Conservation (phyloP, 2,888 invertebrate species). For the Epinotia bilunana region DNA sequence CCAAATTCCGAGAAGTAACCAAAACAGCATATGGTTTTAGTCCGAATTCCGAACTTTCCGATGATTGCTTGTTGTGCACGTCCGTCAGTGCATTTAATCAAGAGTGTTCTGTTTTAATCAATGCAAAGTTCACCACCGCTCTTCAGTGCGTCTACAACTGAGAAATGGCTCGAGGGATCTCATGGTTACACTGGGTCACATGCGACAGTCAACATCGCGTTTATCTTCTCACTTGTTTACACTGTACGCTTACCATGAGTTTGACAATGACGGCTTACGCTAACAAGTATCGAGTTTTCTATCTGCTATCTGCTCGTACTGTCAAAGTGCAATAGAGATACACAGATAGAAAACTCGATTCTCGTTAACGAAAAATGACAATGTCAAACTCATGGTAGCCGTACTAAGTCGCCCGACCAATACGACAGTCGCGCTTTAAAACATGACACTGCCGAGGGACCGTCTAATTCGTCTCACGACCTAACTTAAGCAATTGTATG, state of each 20-base stretch:
- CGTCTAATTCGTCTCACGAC: background rate
- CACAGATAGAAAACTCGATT: no score
- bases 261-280: no score
- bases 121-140: background rate
- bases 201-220: background rate
- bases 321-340: no score
- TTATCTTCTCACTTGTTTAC: background rate
- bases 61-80: background rate
- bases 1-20: background rate
- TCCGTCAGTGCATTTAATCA: background rate
- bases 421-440: background rate
- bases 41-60: background rate
- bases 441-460: background rate
- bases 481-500: background rate
- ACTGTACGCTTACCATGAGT: no score
- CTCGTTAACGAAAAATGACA: no score
- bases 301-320: no score
- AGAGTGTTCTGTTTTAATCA: background rate
- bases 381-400: no score
- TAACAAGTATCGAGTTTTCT: no score
- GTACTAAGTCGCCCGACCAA: background rate
- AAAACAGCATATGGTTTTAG: background rate
- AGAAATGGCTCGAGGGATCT: background rate
- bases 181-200: background rate
- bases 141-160: background rate